Evolutionary conservation across 2,888 invertebrate genomes (phyloP), one percentile per base, ranked within the genome.

Genomic region (Tubulanus polymorphus): DNA sequence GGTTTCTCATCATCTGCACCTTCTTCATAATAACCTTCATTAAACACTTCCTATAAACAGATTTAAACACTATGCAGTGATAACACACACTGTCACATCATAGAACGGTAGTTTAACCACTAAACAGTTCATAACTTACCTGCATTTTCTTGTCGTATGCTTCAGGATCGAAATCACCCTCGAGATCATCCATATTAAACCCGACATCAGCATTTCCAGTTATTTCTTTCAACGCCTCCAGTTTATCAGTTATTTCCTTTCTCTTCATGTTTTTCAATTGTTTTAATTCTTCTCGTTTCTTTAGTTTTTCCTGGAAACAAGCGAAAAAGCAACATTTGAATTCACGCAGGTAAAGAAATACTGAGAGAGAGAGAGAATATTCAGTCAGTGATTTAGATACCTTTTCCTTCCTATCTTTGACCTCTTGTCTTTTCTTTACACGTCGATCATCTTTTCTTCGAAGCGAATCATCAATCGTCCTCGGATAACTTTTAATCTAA

Each of bases 191-290:
- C 60, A 89, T 86, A 81, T 86, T 80, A 69, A 90, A 85, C 10
- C 84, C 85, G 37, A 90, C 73, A 29, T 85, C 84, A 23, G 86
- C 83, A 74, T 91, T 89, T 15, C 95, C 96, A 1, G 94, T 90
- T 29, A 94, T 87, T 74, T 91, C 87, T 79, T 89, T 89, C 6
- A 99, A 80, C 79, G 88, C 88, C 53, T 87, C 85, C 48, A 97
- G 86, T 80, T 93, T 94, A 59, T 91, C 89, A 74, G 89, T 85
- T 61, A 96, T 92, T 81, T 97, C 95, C 73, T 89, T 87, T 55
- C 88, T 83, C 74, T 95, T 95, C 60, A 93, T 79, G 27, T 90
- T 88, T 78, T 92, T 91, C 37, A 95, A 79, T 64, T 91, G 83
- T 48, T 88, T 88, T n/a, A 97, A 82, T 76, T 96, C 95, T 66